Percentiles rank a stretch among this genome's conserved stretches.
Conservation (phyloP, 2,888 invertebrate genomes). For the Parnassius orleans region DNA sequence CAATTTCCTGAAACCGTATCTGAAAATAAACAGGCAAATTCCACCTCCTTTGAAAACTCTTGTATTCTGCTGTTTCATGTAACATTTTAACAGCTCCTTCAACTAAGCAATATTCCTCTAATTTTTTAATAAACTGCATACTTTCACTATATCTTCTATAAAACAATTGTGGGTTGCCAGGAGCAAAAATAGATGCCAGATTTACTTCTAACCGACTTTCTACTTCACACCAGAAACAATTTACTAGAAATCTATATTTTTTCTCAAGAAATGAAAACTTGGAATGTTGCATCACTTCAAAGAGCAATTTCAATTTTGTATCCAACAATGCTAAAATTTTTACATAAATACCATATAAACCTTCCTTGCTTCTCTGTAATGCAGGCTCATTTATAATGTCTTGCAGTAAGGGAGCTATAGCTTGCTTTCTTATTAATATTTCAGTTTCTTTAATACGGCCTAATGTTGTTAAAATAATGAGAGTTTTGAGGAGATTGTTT, state of each 20-base stretch:
- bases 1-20: slow-evolving; percentile 96
- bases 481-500: slow-evolving; percentile 80
- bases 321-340: slow-evolving; percentile 87
- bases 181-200: slow-evolving; percentile 92
- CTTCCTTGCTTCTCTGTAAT: slow-evolving; percentile 82
- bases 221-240: slow-evolving; percentile 93
- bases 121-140: slow-evolving; percentile 85
- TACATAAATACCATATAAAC: slow-evolving; percentile 86
- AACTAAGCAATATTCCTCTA: slow-evolving; percentile 84
- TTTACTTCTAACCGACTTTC: slow-evolving; percentile 90
- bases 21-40: slow-evolving; percentile 98
- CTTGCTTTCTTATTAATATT: slow-evolving; percentile 83
- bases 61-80: slow-evolving; percentile 85
- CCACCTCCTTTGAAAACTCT: slow-evolving; percentile 92
- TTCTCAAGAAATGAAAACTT: slow-evolving; percentile 64
- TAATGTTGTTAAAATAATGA: slow-evolving; percentile 83
- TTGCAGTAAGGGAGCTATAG: slow-evolving; percentile 85
- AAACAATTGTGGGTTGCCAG: slow-evolving; percentile 94
- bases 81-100: slow-evolving; percentile 82
- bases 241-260: slow-evolving; percentile 82
- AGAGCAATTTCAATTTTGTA: slow-evolving; percentile 81
- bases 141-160: slow-evolving; percentile 91
- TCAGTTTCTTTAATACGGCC: slow-evolving; percentile 87
- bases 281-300: slow-evolving; percentile 76
- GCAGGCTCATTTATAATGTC: slow-evolving; percentile 86